Evolutionary conservation across 2,113 vertebrate species (phyloP).

Genomic region (Edolisoma coerulescens): DNA sequence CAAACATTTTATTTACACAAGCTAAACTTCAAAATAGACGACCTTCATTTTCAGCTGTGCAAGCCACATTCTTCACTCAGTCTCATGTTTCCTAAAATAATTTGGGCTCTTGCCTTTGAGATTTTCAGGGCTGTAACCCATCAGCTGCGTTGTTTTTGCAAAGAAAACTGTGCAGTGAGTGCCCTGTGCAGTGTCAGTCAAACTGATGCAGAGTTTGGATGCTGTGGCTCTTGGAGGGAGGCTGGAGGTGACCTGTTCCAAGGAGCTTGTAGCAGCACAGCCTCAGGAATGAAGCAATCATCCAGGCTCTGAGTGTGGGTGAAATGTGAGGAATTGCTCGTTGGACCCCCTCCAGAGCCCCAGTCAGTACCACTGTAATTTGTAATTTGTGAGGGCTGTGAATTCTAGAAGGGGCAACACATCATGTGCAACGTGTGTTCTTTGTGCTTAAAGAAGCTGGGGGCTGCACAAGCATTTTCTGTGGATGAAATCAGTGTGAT

Average conservation of each 20-base stretch:
- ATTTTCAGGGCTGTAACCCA: background rate
- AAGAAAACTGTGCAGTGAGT: background rate
- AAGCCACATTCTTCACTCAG: background rate
- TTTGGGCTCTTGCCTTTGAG: background rate
- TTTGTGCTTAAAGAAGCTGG: background rate
- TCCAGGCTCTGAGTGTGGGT: conserved; percentile 40
- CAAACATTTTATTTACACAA: background rate
- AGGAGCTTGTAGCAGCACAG: conserved; percentile 11
- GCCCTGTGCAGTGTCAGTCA: background rate
- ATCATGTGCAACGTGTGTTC: background rate
- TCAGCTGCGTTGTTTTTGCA: background rate
- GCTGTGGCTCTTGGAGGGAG: background rate
- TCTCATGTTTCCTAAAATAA: conserved; percentile 6
- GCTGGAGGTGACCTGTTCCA: conserved; percentile 34
- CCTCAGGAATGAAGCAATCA: conserved; percentile 39
- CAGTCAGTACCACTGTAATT: conserved; percentile 15
- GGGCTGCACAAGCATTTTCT: background rate
- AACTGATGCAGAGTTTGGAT: background rate
- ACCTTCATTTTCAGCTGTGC: conserved; percentile 11
- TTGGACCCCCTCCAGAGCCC: conserved; percentile 14
- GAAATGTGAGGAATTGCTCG: conserved; percentile 58
- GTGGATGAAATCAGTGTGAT: conserved; percentile 26
- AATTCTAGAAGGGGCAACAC: conserved; percentile 6
- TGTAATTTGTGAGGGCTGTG: conserved; percentile 13
- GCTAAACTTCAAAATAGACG: background rate